A percentile compares a stretch with the other conserved stretches of the same genome.
These are phyloP conservation scores for Lasius fuliginosus DNA, from an alignment of 2,888 invertebrate genomes.

Conservation along the genomic window DNA sequence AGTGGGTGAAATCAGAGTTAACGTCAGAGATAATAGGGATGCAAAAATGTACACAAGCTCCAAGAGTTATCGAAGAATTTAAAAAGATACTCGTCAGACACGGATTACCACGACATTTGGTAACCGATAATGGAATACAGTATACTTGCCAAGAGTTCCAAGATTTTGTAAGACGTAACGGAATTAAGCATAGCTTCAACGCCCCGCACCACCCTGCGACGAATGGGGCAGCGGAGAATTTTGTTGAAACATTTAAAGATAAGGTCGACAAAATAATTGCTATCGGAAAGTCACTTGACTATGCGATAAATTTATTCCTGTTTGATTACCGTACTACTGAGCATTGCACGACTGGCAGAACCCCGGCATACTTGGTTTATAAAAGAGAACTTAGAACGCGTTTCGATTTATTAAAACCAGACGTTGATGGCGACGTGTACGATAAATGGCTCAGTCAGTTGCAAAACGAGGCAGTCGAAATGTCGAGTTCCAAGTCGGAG, in stretches of 20 bases:
- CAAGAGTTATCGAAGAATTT: constrained; percentile 21
- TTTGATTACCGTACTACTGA: not conserved
- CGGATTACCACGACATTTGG: constrained; percentile 28
- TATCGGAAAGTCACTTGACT: not conserved
- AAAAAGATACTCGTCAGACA: constrained; percentile 13
- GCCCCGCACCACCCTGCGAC: too few species aligned
- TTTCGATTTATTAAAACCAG: not conserved
- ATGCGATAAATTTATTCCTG: not conserved
- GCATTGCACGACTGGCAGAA: not conserved
- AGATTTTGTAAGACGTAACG: too few species aligned
- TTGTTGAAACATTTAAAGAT: not conserved
- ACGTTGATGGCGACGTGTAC: not conserved
- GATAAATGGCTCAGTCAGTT: not conserved
- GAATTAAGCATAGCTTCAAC: too few species aligned
- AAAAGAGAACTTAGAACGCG: not conserved
- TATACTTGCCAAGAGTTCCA: too few species aligned
- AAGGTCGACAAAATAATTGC: not conserved
- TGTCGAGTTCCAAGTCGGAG: not conserved
- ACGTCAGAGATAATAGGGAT: constrained; percentile 29
- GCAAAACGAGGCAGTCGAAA: not conserved
- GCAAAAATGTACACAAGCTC: not conserved
- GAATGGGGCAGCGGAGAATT: not conserved
- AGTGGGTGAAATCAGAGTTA: constrained; percentile 1
- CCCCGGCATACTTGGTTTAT: not conserved
- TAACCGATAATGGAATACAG: too few species aligned